Evolutionary conservation across 2,113 vertebrate species (phyloP).

Genomic region (Mungos mungo): DNA sequence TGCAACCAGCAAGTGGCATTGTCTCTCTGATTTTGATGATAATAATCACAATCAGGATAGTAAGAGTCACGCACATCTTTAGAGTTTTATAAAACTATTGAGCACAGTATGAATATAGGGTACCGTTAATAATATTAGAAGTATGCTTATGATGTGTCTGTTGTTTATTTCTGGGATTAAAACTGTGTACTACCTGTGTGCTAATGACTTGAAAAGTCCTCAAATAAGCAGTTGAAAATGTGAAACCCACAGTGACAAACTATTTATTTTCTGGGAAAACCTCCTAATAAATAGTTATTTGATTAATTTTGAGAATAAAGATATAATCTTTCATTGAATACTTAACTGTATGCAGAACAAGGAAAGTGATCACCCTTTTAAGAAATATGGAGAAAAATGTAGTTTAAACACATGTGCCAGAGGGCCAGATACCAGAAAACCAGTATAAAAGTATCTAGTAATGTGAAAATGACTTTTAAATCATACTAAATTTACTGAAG

Average conservation of each 20-base stretch:
- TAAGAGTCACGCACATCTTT: neutral
- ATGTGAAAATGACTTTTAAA: neutral
- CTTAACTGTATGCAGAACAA: neutral
- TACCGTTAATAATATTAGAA: neutral
- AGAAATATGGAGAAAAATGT: slow-evolving; percentile 2
- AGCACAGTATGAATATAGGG: neutral
- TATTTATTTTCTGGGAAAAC: neutral
- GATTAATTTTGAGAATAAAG: neutral
- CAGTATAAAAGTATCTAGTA: neutral
- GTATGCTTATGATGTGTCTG: neutral
- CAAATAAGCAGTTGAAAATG: neutral
- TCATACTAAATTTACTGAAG: neutral
- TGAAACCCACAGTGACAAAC: neutral
- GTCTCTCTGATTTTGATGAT: neutral
- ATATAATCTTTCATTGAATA: neutral
- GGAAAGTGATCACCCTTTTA: neutral
- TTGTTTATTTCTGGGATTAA: neutral
- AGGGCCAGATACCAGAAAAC: neutral
- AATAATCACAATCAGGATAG: neutral
- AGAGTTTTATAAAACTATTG: neutral
- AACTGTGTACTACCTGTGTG: neutral
- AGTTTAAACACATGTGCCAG: neutral
- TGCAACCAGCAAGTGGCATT: neutral
- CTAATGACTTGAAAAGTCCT: neutral
- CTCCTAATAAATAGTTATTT: neutral